Evolutionary conservation across 1,140 invertebrate species (phyloP).

Genomic region (Hormaphis cornu): DNA sequence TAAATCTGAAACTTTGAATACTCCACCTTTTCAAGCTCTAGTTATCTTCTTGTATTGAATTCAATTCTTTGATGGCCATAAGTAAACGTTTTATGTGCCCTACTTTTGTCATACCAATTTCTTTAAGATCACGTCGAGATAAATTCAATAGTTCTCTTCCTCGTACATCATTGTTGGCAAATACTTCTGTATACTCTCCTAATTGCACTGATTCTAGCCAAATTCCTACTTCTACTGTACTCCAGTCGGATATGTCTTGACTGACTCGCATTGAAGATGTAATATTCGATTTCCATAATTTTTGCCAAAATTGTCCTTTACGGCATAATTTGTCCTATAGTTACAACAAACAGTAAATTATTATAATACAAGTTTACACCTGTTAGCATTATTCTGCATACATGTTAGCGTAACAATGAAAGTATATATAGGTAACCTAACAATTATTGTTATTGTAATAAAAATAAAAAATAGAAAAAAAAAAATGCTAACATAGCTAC

Average conservation of each 20-base stretch:
- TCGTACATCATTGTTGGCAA: conserved; percentile 80
- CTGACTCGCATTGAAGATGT: not conserved
- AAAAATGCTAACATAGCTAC: too few species aligned
- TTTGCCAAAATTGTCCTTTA: conserved; percentile 31
- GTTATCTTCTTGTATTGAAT: not conserved
- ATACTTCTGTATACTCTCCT: conserved; percentile 75
- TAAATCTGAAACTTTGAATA: not conserved
- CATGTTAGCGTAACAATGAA: too few species aligned
- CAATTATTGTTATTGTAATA: too few species aligned
- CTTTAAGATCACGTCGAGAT: conserved; percentile 74
- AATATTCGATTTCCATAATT: conserved; percentile 13
- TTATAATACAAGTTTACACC: not conserved
- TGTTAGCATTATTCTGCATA: too few species aligned
- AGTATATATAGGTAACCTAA: too few species aligned
- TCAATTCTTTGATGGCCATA: conserved; percentile 81
- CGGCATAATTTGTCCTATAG: conserved; percentile 14
- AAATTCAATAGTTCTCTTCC: conserved; percentile 79
- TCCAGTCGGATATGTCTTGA: conserved; percentile 44
- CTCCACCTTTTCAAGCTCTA: not conserved
- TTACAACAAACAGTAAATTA: not conserved
- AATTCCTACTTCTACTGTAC: conserved; percentile 48
- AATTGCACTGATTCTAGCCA: conserved; percentile 86
- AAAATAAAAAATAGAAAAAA: too few species aligned
- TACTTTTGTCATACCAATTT: conserved; percentile 84
- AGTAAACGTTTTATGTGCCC: conserved; percentile 90